Conservation (phyloP, 2,113 vertebrate genomes). For the Tetrao urogallus region DNA sequence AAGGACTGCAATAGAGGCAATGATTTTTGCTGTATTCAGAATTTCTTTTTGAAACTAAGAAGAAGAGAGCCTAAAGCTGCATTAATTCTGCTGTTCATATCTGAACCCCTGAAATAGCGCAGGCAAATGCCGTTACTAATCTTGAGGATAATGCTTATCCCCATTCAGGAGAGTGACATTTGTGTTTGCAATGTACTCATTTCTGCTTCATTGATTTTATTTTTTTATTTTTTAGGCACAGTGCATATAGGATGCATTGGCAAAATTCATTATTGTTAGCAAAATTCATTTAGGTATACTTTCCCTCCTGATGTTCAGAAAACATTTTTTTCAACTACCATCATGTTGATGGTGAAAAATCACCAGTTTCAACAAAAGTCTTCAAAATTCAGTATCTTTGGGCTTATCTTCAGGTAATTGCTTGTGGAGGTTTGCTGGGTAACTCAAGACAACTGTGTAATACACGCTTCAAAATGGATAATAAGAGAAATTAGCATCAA, state of each 20-base stretch:
- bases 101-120: conserved; percentile 12
- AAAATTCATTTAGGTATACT: not conserved
- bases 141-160: not conserved
- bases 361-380: not conserved
- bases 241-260: not conserved
- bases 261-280: not conserved
- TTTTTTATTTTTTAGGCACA: not conserved
- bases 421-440: not conserved
- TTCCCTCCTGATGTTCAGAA: not conserved
- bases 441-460: conserved; percentile 27
- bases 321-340: not conserved
- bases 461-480: not conserved
- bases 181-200: not conserved
- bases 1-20: not conserved
- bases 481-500: conserved; percentile 2
- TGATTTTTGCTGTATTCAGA: not conserved
- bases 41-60: not conserved
- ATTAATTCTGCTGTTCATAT: conserved; percentile 34
- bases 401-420: conserved; percentile 6
- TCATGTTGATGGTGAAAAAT: not conserved
- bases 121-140: conserved; percentile 33
- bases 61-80: not conserved
- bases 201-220: conserved; percentile 18
- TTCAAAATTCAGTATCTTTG: conserved; percentile 25
- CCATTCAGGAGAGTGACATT: conserved; percentile 4